Evolutionary conservation across 1,140 invertebrate species (phyloP).

Genomic region (Lasioglossum baleicum): DNA sequence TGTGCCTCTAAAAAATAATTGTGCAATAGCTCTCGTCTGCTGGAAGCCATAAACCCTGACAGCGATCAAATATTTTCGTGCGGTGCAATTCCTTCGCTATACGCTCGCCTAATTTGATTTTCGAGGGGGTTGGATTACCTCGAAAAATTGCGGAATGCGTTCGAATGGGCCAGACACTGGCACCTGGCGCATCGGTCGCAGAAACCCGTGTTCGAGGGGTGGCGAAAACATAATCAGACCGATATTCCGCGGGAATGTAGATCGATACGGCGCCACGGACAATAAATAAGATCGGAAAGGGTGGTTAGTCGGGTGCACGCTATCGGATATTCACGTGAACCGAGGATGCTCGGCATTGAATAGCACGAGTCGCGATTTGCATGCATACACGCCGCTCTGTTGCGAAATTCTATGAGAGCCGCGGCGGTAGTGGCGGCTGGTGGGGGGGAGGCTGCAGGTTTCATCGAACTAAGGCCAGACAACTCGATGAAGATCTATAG

Average conservation of each 20-base stretch:
- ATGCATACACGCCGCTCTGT: conserved; percentile 14
- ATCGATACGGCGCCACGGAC: not conserved
- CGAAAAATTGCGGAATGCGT: too few relatives aligned
- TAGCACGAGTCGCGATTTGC: conserved; percentile 24
- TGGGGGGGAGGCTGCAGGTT: not conserved
- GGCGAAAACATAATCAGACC: not conserved
- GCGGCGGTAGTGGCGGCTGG: too few relatives aligned
- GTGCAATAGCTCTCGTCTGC: too few relatives aligned
- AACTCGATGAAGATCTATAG: conserved; percentile 43
- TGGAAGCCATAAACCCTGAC: too few relatives aligned
- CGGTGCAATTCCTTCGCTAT: too few relatives aligned
- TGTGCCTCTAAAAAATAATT: too few relatives aligned
- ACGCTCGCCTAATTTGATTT: too few relatives aligned
- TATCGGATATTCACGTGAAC: conserved; percentile 21
- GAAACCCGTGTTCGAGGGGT: too few relatives aligned
- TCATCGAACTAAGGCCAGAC: conserved; percentile 22
- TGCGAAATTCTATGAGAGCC: conserved; percentile 27
- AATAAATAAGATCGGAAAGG: conserved; percentile 33
- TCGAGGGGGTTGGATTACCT: not conserved
- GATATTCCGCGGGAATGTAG: not conserved
- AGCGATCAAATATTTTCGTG: too few relatives aligned
- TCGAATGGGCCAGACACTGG: too few relatives aligned
- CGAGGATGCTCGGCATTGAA: conserved; percentile 19
- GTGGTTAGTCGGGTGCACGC: conserved; percentile 10
- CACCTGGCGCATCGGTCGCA: too few relatives aligned